Conservation (phyloP, 2,797 vertebrate species). For the Poecilia gillii region DNA sequence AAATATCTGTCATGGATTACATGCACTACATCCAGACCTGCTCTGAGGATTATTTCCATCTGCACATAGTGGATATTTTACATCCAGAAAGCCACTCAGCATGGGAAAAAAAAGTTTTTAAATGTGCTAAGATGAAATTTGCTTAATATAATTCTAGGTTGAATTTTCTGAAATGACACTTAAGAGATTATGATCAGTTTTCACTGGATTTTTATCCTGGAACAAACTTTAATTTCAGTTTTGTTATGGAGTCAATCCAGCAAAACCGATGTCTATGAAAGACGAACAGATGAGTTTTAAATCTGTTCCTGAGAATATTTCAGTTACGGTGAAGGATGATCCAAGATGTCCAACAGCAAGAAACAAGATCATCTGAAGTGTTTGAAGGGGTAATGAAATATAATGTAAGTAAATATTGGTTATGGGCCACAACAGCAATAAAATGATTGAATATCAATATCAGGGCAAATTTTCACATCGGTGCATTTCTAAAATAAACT, state of each 20-base stretch:
- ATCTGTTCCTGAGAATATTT: too few relatives aligned
- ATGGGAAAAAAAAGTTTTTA: neutral
- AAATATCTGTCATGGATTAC: neutral
- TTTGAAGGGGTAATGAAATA: too few relatives aligned
- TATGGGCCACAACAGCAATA: too few relatives aligned
- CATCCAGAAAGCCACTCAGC: neutral
- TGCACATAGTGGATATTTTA: neutral
- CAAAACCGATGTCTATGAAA: neutral
- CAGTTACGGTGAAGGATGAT: too few relatives aligned
- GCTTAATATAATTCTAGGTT: neutral
- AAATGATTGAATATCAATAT: too few relatives aligned
- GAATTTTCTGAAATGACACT: neutral
- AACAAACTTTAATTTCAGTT: neutral
- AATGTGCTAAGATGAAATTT: neutral
- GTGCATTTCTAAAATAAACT: too few relatives aligned
- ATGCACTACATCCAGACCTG: neutral
- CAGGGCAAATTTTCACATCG: too few relatives aligned
- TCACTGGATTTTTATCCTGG: neutral
- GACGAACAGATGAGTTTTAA: neutral
- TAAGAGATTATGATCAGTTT: neutral
- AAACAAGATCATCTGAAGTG: too few relatives aligned
- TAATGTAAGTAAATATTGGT: too few relatives aligned
- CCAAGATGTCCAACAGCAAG: too few relatives aligned
- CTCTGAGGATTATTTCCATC: neutral
- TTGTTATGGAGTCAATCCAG: neutral